These are phyloP conservation scores for Peromyscus californicus DNA, from an alignment of 2,113 vertebrate species.

Conservation along the genomic window DNA sequence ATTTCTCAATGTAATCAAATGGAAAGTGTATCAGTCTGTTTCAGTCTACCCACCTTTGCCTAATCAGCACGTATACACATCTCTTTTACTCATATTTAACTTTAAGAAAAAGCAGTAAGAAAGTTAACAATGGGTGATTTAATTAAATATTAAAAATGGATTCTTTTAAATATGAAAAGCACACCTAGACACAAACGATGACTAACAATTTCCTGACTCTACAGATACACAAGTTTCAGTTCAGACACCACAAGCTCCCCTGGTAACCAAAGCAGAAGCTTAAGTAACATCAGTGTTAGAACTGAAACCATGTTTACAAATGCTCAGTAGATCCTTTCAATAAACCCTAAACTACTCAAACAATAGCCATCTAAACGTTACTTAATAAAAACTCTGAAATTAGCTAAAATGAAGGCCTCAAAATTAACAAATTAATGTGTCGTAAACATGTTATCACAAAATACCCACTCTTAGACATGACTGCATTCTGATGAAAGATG, in stretches of 20 bases:
- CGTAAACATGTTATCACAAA: slow-evolving; percentile 21
- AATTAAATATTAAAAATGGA: slow-evolving; percentile 32
- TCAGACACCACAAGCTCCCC: slow-evolving; percentile 34
- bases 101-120: background rate
- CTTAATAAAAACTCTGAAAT: slow-evolving; percentile 54
- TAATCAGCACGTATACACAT: background rate
- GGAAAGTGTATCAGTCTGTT: background rate
- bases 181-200: background rate
- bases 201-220: background rate
- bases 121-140: slow-evolving; percentile 1
- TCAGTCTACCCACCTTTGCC: background rate
- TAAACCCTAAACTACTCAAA: slow-evolving; percentile 2
- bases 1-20: background rate
- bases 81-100: background rate
- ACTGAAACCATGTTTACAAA: slow-evolving; percentile 57
- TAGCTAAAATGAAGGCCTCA: slow-evolving; percentile 60
- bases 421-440: slow-evolving; percentile 45
- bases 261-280: slow-evolving; percentile 30
- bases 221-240: background rate
- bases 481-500: no score
- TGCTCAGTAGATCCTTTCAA: slow-evolving; percentile 42
- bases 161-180: background rate
- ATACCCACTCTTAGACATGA: no score
- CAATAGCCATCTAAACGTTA: slow-evolving; percentile 48
- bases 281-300: slow-evolving; percentile 48